phyloP scores from a whole-genome alignment of 1,140 invertebrate genomes.

The Oryzaephilus surinamensis region DNA sequence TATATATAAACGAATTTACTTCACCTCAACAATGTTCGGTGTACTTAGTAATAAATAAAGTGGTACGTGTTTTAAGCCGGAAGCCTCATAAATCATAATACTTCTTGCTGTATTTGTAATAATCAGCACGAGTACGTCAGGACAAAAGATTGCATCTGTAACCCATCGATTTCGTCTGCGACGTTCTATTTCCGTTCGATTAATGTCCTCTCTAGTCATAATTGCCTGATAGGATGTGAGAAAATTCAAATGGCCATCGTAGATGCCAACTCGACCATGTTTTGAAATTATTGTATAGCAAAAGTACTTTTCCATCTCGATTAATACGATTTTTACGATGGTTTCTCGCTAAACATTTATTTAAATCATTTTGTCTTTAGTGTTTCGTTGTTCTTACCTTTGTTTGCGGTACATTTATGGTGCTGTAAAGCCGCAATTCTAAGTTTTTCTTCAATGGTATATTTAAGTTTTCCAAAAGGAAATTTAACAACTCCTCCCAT shows the following conservation, averaged over 20 bases:
- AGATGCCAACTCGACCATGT: conserved; percentile 43
- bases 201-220: conserved; percentile 34
- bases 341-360: conserved; percentile 39
- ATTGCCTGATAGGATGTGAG: conserved; percentile 40
- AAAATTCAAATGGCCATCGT: conserved; percentile 39
- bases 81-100: conserved; percentile 42
- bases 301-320: conserved; percentile 41
- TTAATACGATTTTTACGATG: conserved; percentile 41
- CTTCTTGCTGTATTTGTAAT: conserved; percentile 42
- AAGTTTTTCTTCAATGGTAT: conserved; percentile 7
- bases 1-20: conserved; percentile 1
- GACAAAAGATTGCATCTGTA: conserved; percentile 44
- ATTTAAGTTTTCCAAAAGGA: conserved; percentile 19
- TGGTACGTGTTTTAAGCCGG: conserved; percentile 40
- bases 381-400: too few relatives aligned
- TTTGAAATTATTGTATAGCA: conserved; percentile 44
- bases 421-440: conserved; percentile 11
- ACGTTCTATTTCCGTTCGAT: conserved; percentile 22
- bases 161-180: conserved; percentile 43
- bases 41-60: conserved; percentile 41
- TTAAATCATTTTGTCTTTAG: background rate
- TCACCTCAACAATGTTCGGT: conserved; percentile 36
- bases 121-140: conserved; percentile 39
- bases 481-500: conserved; percentile 28
- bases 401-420: conserved; percentile 19